phyloP scores from a whole-genome alignment of 2,113 vertebrate genomes.

The Mellivora capensis region DNA sequence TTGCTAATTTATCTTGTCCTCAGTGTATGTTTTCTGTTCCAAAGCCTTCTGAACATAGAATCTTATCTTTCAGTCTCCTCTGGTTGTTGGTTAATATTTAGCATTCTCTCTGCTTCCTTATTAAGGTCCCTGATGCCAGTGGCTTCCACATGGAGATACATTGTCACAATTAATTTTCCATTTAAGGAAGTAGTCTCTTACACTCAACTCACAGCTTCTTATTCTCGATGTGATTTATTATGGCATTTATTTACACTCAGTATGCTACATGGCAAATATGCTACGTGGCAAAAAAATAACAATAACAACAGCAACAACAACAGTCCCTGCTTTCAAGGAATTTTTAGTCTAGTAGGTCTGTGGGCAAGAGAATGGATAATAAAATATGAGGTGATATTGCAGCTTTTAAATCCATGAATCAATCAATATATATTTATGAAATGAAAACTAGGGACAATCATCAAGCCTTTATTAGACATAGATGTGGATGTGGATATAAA shows the following conservation, averaged over 20 bases:
- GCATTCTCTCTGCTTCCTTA: background rate
- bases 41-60: background rate
- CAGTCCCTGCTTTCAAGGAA: background rate
- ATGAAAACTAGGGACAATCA: background rate
- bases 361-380: background rate
- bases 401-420: slow-evolving; percentile 30
- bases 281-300: background rate
- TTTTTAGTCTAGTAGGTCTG: background rate
- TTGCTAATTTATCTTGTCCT: slow-evolving; percentile 9
- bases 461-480: slow-evolving; percentile 46
- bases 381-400: background rate
- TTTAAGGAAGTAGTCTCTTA: background rate
- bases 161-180: background rate
- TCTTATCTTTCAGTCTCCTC: background rate
- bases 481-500: slow-evolving; percentile 21
- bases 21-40: background rate
- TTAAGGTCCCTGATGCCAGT: background rate
- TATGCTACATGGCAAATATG: background rate
- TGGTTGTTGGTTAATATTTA: fast-evolving
- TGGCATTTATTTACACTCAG: slow-evolving; percentile 35
- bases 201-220: background rate
- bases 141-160: background rate
- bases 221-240: slow-evolving; percentile 29
- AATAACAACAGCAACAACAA: background rate
- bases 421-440: slow-evolving; percentile 59